Evolutionary conservation across 2,888 invertebrate genomes (phyloP).

Genomic region (Teleogryllus oceanicus): DNA sequence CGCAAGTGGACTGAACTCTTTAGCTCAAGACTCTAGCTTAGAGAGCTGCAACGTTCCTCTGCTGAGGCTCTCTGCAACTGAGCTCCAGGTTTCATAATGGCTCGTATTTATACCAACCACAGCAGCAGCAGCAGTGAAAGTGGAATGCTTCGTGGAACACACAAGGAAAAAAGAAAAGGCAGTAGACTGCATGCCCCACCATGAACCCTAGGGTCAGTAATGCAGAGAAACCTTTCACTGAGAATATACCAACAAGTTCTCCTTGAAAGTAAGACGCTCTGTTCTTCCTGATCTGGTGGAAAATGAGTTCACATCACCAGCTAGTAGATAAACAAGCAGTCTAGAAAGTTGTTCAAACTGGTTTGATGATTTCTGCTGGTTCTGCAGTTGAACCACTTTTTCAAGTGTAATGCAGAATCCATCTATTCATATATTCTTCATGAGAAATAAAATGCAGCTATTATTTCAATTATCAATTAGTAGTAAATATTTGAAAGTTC

Average conservation of each 20-base stretch:
- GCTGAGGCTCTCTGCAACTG: background rate
- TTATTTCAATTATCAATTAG: too few species aligned
- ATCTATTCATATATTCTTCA: too few species aligned
- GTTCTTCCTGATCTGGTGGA: background rate
- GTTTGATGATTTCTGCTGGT: background rate
- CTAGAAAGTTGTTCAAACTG: conserved; percentile 1
- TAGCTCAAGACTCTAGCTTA: too few species aligned
- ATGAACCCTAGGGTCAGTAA: background rate
- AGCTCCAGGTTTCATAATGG: background rate
- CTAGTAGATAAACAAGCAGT: background rate
- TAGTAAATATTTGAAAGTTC: too few species aligned
- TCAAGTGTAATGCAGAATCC: too few species aligned
- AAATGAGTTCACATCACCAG: background rate
- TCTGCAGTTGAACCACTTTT: too few species aligned
- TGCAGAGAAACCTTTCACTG: background rate
- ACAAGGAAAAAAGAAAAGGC: background rate
- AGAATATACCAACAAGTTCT: background rate
- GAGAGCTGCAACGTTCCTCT: background rate
- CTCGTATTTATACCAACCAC: background rate
- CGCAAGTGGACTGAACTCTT: too few species aligned
- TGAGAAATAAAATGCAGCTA: too few species aligned
- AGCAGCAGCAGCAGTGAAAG: conserved; percentile 18
- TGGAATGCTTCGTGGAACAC: background rate
- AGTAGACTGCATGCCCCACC: background rate
- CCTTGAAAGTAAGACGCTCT: conserved; percentile 5